Evolutionary conservation across 2,113 vertebrate genomes (phyloP).

Genomic region (Sylvia atricapilla): DNA sequence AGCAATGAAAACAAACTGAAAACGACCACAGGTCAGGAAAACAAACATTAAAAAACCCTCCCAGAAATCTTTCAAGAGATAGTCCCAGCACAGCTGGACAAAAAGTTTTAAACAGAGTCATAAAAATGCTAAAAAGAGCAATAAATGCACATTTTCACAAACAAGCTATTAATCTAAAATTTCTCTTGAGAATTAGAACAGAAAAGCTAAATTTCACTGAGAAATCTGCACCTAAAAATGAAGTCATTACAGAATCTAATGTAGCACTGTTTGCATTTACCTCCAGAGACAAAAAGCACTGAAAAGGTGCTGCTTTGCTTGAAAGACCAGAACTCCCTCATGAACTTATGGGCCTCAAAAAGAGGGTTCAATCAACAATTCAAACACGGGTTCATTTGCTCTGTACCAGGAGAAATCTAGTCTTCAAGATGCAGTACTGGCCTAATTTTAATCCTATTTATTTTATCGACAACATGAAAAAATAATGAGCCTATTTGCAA

Average conservation of each 20-base stretch:
- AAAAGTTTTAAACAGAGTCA: background rate
- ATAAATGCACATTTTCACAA: background rate
- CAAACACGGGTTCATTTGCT: background rate
- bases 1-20: background rate
- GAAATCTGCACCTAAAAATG: background rate
- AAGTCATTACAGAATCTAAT: background rate
- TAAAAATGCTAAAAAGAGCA: background rate
- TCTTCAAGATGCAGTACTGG: background rate
- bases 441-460: background rate
- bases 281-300: background rate
- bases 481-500: background rate
- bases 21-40: background rate
- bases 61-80: background rate
- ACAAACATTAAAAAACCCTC: background rate
- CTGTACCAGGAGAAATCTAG: background rate
- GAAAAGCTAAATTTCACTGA: background rate
- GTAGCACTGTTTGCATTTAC: background rate
- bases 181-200: background rate
- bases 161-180: background rate
- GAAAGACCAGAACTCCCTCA: background rate
- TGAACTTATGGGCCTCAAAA: background rate
- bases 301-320: background rate
- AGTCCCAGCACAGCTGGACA: background rate
- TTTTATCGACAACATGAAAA: background rate
- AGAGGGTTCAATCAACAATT: background rate